Percentiles rank a stretch among this genome's conserved stretches.
Conservation (phyloP, 2,888 invertebrate genomes). For the Aethes cnicana region DNA sequence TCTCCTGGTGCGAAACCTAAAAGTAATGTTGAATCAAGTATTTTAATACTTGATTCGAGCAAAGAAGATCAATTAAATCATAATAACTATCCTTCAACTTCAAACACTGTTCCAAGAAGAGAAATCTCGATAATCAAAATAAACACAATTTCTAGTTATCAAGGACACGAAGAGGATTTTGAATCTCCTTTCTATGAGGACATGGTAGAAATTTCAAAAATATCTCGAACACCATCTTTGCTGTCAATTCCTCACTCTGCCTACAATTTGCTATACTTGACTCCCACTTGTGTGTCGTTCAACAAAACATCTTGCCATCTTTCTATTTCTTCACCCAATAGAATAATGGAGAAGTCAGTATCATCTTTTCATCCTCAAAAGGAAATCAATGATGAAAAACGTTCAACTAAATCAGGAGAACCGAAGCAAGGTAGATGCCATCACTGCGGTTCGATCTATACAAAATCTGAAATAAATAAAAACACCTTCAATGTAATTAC, state of each 20-base stretch:
- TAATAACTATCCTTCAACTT: too few species aligned
- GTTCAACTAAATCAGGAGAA: background rate
- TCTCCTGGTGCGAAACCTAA: too few species aligned
- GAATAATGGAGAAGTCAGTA: background rate
- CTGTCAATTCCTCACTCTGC: background rate
- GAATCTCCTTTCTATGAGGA: background rate
- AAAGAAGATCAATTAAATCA: too few species aligned
- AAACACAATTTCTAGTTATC: too few species aligned
- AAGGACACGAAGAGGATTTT: too few species aligned
- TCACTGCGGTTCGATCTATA: too few species aligned
- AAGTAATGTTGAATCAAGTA: too few species aligned
- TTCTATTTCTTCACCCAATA: background rate
- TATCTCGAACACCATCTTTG: background rate
- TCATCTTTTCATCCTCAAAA: background rate
- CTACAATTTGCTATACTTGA: background rate
- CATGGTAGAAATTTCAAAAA: background rate
- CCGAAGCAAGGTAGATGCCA: too few species aligned
- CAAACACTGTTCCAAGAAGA: too few species aligned
- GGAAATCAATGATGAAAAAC: background rate
- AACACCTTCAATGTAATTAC: conserved; percentile 20
- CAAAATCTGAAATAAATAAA: too few species aligned
- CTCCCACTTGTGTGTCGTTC: background rate
- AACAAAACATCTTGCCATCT: background rate
- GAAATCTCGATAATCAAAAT: too few species aligned
- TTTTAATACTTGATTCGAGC: too few species aligned